Evolutionary conservation across 2,113 vertebrate genomes (phyloP).

Genomic region (Eublepharis macularius): DNA sequence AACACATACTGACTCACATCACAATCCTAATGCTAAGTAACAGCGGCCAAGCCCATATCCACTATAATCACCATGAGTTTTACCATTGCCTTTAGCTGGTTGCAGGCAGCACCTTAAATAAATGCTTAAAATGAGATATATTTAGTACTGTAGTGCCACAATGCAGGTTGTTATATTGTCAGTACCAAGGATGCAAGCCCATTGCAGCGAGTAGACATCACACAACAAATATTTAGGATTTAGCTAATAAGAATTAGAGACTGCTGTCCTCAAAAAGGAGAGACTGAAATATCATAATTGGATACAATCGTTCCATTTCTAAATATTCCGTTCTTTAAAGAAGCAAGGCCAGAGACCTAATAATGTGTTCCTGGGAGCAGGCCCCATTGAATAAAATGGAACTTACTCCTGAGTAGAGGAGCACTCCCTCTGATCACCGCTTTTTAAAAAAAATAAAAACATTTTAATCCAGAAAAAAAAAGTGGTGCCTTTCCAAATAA

Average conservation of each 20-base stretch:
- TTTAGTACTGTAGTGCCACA: not conserved
- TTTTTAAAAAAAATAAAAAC: not conserved
- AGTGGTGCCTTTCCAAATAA: constrained; percentile 73
- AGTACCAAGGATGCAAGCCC: not conserved
- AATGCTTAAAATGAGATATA: not conserved
- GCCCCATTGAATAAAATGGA: no score
- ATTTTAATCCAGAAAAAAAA: constrained; percentile 56
- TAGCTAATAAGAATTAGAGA: not conserved
- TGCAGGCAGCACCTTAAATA: not conserved
- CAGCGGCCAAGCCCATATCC: not conserved
- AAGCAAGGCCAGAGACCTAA: constrained; percentile 25
- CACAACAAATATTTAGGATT: not conserved
- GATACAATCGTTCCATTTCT: constrained; percentile 43
- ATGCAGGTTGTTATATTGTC: not conserved
- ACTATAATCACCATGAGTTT: not conserved
- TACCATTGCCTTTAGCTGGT: not conserved
- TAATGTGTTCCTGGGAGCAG: no score
- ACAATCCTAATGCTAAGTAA: not conserved
- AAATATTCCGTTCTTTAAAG: constrained; percentile 53
- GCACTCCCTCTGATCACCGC: no score
- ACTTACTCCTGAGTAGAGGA: no score
- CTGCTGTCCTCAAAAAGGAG: not conserved
- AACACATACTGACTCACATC: not conserved
- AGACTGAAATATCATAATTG: constrained; percentile 33
- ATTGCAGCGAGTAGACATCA: not conserved